Conservation (phyloP, 2,797 vertebrate genomes). For the Myiotriccus ornatus region DNA sequence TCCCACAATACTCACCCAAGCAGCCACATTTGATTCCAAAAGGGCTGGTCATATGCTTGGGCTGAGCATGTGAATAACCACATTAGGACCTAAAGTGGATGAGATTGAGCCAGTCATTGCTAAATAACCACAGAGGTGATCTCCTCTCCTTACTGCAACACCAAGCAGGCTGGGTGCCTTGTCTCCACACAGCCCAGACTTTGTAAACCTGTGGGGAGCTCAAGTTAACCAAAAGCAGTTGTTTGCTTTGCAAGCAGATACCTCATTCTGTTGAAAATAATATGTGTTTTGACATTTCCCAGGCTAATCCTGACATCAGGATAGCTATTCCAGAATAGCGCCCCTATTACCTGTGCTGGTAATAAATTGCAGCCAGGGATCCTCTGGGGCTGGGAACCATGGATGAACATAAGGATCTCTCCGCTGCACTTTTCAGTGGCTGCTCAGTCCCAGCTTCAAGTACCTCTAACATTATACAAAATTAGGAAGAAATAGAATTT, state of each 20-base stretch:
- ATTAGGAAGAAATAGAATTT: not conserved
- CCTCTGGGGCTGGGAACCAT: accelerated
- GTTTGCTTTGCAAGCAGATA: not conserved
- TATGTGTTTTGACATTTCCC: not conserved
- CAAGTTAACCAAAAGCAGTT: not conserved
- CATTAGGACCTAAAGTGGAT: not conserved
- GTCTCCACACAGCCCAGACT: not conserved
- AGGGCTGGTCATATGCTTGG: not conserved
- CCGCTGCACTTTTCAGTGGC: not conserved
- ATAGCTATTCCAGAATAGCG: not conserved
- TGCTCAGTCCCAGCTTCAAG: not conserved
- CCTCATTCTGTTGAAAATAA: not conserved
- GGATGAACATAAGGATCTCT: not conserved
- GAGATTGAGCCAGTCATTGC: not conserved
- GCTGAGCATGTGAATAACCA: not conserved
- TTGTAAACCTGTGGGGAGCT: not conserved
- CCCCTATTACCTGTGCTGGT: not conserved
- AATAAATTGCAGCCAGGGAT: not conserved
- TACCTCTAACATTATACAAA: not conserved
- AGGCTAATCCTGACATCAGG: not conserved
- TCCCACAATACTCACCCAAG: not conserved
- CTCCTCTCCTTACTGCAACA: not conserved
- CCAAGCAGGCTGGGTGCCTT: not conserved
- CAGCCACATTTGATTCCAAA: not conserved
- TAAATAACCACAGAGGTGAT: not conserved